phyloP scores from a whole-genome alignment of 2,113 vertebrate species.

The Camelus dromedarius region DNA sequence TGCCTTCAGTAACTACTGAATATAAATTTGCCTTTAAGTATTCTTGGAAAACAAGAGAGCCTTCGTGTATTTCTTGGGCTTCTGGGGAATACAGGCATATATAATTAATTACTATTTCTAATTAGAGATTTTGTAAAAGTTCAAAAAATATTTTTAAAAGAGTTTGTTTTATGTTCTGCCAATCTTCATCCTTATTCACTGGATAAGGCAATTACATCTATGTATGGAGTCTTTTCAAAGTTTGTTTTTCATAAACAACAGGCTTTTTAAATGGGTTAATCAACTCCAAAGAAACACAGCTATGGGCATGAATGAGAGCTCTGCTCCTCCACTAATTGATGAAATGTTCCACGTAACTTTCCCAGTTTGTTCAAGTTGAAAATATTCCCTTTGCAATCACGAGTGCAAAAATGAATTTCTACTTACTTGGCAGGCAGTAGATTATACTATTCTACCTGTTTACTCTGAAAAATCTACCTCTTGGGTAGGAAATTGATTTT shows the following conservation, averaged over 20 bases:
- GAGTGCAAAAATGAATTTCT: constrained; percentile 54
- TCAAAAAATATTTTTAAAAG: neutral
- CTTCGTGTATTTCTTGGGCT: constrained; percentile 7
- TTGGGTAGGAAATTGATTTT: constrained; percentile 38
- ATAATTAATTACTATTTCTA: constrained; percentile 43
- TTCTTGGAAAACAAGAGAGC: neutral
- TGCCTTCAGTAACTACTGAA: neutral
- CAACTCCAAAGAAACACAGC: neutral
- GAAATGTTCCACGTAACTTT: constrained; percentile 39
- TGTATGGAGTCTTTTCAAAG: constrained; percentile 36
- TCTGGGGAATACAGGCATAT: neutral
- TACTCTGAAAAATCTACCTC: constrained; percentile 29
- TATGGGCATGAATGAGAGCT: constrained; percentile 11
- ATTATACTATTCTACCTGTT: constrained; percentile 8
- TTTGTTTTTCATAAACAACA: constrained; percentile 22
- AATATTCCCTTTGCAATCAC: constrained; percentile 26
- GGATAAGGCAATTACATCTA: neutral
- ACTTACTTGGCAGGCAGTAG: constrained; percentile 7
- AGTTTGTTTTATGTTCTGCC: neutral
- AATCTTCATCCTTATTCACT: constrained; percentile 1
- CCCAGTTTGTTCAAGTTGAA: neutral
- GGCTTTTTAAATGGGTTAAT: neutral
- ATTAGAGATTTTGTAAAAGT: neutral
- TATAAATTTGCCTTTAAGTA: constrained; percentile 34
- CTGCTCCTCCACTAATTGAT: neutral